Evolutionary conservation across 2,888 invertebrate species (phyloP).

Genomic region (Strigamia transsilvanica): DNA sequence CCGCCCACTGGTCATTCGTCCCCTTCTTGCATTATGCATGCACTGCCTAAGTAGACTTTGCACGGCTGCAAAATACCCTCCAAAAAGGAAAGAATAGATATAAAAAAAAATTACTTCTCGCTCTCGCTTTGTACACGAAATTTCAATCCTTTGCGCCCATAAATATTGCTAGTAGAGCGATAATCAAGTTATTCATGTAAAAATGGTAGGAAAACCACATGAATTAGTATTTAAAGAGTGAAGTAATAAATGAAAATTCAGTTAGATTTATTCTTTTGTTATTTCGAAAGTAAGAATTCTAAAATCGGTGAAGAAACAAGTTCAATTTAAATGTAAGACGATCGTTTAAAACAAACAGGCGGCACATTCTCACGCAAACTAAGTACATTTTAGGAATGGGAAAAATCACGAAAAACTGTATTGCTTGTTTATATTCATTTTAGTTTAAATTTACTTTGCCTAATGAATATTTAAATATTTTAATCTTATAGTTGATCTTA

Average conservation of each 20-base stretch:
- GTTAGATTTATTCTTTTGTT: background rate
- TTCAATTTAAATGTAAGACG: slow-evolving; percentile 20
- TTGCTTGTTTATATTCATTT: background rate
- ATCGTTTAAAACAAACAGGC: slow-evolving; percentile 16
- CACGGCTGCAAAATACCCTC: slow-evolving; percentile 21
- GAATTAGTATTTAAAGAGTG: background rate
- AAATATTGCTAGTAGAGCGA: background rate
- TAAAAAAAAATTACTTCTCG: slow-evolving; percentile 19
- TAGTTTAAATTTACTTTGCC: background rate
- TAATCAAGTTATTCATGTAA: background rate
- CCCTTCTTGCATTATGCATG: slow-evolving; percentile 30
- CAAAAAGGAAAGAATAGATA: slow-evolving; percentile 19
- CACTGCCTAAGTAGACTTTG: slow-evolving; percentile 29
- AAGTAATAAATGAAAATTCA: background rate
- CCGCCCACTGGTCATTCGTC: slow-evolving; percentile 30
- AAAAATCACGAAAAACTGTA: background rate
- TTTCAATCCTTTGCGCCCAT: slow-evolving; percentile 21
- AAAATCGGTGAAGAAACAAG: background rate
- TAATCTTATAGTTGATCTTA: too few relatives aligned
- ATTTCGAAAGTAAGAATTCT: background rate
- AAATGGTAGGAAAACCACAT: background rate
- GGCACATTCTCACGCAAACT: slow-evolving; percentile 20
- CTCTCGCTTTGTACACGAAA: background rate
- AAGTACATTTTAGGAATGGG: background rate
- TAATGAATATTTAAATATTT: too few relatives aligned